Base-by-base conservation (phyloP, 2,797 vertebrate species). In the Malurus splendens region DNA sequence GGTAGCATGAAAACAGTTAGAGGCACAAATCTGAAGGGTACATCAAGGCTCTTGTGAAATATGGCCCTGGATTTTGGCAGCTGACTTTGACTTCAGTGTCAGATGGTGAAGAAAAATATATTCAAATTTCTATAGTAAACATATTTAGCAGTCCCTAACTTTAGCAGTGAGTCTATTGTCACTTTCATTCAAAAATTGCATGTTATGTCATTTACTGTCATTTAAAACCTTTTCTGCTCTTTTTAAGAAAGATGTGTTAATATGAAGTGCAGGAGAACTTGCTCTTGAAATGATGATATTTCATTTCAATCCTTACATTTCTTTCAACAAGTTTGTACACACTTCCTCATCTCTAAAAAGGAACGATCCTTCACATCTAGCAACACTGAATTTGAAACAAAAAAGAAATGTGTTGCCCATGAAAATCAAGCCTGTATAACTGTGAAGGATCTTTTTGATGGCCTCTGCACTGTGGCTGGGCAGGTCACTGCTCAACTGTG, bases 111-210 rank as follows among this genome's bases (percentile, higher is more conserved):
- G 74, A 85, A 90, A 83, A 87, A 89, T 66, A 75, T 70, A 68
- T 92, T 90, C 72, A 47, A 23, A 87, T 88, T 90, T 92, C 87
- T 84, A 41, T 65, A 92, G 71, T 47, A 92, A 93, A 89, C 36
- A 78, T n/a, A 89, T 61, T 57, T 72, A 89, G 19, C 50, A 91
- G 74, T 86, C 70, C 18, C 78, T 68, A 85, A 62, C 30, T 84
- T 90, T 23, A 92, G 27, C 51, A 51, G 23, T 54, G 20, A 82
- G 25, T 56, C 59, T 81, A 39, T 45, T 89, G 73, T 18, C 17
- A 48, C 30, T 79, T 68, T 55, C 38, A 65, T 91, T 94, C 33
- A 88, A 74, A 90, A 87, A 59, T 14, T 51, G 4, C 13, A 23
- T 86, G 4, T n/a, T 83, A 61, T 51, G 56, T 77, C 19, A 89